phyloP scores from a whole-genome alignment of 2,888 invertebrate genomes.

The Nomada ruficornis region DNA sequence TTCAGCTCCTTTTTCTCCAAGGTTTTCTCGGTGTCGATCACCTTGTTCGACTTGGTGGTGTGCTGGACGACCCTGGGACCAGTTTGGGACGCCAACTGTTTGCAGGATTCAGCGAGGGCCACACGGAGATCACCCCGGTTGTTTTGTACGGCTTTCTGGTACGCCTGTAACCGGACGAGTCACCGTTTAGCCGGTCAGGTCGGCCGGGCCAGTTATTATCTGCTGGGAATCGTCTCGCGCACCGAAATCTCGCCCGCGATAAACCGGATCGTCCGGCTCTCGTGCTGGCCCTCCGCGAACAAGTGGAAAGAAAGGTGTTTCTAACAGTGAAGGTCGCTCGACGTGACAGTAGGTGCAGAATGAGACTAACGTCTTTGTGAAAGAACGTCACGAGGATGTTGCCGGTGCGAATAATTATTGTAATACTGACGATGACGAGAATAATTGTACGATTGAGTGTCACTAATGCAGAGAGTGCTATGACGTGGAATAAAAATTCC shows the following conservation, averaged over 20 bases:
- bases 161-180: constrained; percentile 86
- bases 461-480: not conserved
- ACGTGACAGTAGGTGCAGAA: not conserved
- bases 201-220: constrained; percentile 36
- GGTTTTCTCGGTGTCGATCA: constrained; percentile 94
- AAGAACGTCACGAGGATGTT: not conserved
- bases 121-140: constrained; percentile 90
- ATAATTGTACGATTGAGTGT: not conserved
- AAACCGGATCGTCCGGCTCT: constrained; percentile 69
- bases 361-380: not conserved
- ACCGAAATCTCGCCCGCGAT: constrained; percentile 55
- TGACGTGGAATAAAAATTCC: too few species aligned
- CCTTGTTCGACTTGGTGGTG: constrained; percentile 91
- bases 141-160: constrained; percentile 89
- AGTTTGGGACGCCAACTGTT: constrained; percentile 87
- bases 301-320: constrained; percentile 54
- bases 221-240: constrained; percentile 26
- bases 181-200: constrained; percentile 9
- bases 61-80: constrained; percentile 91
- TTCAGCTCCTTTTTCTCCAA: constrained; percentile 91
- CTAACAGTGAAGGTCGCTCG: constrained; percentile 45
- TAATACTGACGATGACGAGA: not conserved
- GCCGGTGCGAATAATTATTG: not conserved
- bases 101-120: constrained; percentile 87
- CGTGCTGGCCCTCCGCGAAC: constrained; percentile 29